These are phyloP conservation scores for Tortricodes alternella DNA, from an alignment of 2,888 invertebrate species.

Conservation along the genomic window DNA sequence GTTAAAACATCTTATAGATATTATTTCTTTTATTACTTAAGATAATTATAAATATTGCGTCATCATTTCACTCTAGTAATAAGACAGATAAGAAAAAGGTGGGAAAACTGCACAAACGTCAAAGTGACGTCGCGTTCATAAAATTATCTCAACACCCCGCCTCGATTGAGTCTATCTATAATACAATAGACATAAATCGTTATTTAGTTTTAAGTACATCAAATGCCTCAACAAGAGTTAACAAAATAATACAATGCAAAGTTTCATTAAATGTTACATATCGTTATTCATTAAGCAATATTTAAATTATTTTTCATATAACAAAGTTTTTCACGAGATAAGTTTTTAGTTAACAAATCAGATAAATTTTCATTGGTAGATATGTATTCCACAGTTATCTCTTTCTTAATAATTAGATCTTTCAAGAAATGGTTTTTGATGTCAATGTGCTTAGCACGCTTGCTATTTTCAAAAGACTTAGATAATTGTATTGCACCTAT, in stretches of 20 bases:
- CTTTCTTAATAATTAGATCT: background rate
- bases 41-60: no score
- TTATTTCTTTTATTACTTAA: no score
- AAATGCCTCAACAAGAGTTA: background rate
- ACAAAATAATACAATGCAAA: background rate
- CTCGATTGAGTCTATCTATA: background rate
- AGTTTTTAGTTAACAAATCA: background rate
- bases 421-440: background rate
- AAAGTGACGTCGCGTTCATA: no score
- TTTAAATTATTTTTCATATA: background rate
- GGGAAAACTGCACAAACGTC: no score
- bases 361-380: background rate
- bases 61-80: no score
- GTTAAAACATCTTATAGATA: no score
- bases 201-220: no score
- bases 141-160: background rate
- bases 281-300: background rate
- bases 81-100: no score
- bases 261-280: background rate
- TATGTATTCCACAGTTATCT: background rate
- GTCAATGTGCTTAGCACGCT: background rate
- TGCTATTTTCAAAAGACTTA: background rate
- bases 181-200: no score
- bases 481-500: slow-evolving; percentile 4
- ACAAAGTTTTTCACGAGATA: background rate